Evolutionary conservation across 2,797 vertebrate species (phyloP).

Genomic region (Enoplosus armatus): DNA sequence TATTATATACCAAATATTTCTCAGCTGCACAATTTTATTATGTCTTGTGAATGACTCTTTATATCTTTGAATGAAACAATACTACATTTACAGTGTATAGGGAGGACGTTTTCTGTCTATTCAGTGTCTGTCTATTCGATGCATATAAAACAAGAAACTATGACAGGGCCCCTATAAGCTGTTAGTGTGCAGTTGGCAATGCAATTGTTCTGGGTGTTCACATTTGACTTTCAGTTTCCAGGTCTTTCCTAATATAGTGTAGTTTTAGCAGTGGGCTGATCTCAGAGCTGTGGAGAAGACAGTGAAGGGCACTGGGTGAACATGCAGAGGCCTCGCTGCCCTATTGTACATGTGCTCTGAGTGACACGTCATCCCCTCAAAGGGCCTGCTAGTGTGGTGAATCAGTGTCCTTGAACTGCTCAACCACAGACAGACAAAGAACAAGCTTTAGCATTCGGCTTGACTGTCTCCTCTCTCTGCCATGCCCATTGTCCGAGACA

Average conservation of each 20-base stretch:
- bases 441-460: constrained; percentile 68
- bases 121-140: constrained; percentile 46
- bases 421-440: constrained; percentile 77
- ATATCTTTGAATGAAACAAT: constrained; percentile 59
- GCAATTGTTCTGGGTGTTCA: constrained; percentile 67
- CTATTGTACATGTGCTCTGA: constrained; percentile 77
- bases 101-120: constrained; percentile 35
- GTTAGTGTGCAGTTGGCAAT: constrained; percentile 58
- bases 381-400: constrained; percentile 73
- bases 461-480: constrained; percentile 63
- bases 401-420: constrained; percentile 83
- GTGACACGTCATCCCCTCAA: constrained; percentile 80
- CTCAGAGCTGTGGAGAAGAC: constrained; percentile 66
- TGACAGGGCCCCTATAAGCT: constrained; percentile 67
- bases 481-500: constrained; percentile 59
- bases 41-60: constrained; percentile 48
- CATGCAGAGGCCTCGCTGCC: constrained; percentile 67
- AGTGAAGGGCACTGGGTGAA: constrained; percentile 76
- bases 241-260: constrained; percentile 50
- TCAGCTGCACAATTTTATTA: constrained; percentile 51
- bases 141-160: constrained; percentile 56
- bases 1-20: too few species aligned
- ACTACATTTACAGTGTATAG: constrained; percentile 36
- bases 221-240: constrained; percentile 55
- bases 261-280: constrained; percentile 55